Base-by-base conservation (phyloP, 2,888 invertebrate genomes). In the Sesia bembeciformis region DNA sequence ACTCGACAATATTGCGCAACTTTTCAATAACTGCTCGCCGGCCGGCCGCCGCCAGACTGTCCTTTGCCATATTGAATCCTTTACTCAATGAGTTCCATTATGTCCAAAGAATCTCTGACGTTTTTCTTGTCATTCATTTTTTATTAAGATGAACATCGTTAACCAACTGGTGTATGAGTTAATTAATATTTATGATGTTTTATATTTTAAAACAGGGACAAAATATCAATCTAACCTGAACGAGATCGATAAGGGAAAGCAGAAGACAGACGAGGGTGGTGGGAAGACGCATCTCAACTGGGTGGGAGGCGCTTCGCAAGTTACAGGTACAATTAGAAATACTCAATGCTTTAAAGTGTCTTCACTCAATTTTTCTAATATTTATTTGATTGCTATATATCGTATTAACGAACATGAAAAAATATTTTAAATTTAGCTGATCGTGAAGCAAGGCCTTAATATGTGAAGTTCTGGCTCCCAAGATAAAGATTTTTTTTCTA, bases 241-340 rank as follows among this genome's bases (percentile, higher is more conserved):
- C 79, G 94, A 94, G 84, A 94, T 94, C 75, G 94, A 93, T 79
- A 94, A 94, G 84, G 94, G 94, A 54, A 94, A 94, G 81, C 94
- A 94, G 79, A 94, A 94, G 84, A 92, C 93, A 57, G 90, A 90
- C 69, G 92, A 93, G 68, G 91, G 91, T 52, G 84, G 90, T 56
- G 85, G 90, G 67, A 90, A 90, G 70, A 80, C 82, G 61, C 86
- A 88, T 65, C 84, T 89, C 68, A 90, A 90, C 76, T 91, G 91
- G 91, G 89, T 90, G 59, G 86, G 85, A 57, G 85, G 85, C 57
- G 84, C 86, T 59, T 84, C 87, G 59, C 86, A 86, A 62, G 86
- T 86, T 64, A 84, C 82, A 81, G 87, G 88, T 87, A 74, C 63
- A 23, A 23, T 23, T 23, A 23, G 23, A 23, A 23, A 23, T 23